Evolutionary conservation across 2,888 invertebrate genomes (phyloP).

Genomic region (Sinodicranocentrus sp.): DNA sequence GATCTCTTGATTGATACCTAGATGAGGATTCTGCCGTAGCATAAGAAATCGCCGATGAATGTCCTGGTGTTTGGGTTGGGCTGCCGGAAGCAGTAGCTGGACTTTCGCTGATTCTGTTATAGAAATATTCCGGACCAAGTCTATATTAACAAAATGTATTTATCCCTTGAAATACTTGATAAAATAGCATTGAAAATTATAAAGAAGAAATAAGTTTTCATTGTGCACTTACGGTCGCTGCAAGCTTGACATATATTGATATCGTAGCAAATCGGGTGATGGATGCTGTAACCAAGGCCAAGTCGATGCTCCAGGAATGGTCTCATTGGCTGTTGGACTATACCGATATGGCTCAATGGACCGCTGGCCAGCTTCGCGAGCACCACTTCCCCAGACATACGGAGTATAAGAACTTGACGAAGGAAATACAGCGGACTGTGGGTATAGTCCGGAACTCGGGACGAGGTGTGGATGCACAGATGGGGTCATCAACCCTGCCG

Average conservation of each 20-base stretch:
- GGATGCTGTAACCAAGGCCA: constrained; percentile 72
- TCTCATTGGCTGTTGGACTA: not conserved
- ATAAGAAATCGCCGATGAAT: too few relatives aligned
- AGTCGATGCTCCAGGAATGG: constrained; percentile 24
- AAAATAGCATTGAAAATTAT: too few relatives aligned
- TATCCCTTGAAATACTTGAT: too few relatives aligned
- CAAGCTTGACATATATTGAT: constrained; percentile 66
- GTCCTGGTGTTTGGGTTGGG: constrained; percentile 17
- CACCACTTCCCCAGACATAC: constrained; percentile 65
- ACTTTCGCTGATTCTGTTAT: constrained; percentile 6
- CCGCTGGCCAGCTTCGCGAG: not conserved
- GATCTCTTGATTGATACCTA: not conserved
- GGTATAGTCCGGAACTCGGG: constrained; percentile 12
- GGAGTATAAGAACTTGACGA: constrained; percentile 56
- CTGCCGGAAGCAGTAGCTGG: not conserved
- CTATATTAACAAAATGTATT: too few relatives aligned
- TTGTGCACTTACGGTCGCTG: constrained; percentile 68
- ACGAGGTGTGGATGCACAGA: not conserved
- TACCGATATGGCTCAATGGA: constrained; percentile 33
- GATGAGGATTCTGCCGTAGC: not conserved
- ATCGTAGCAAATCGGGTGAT: constrained; percentile 66
- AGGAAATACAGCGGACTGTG: constrained; percentile 46
- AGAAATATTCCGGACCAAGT: not conserved
- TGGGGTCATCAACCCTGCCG: constrained; percentile 42
- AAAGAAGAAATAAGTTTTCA: too few relatives aligned